These are phyloP conservation scores for human DNA, from an alignment of 2,113 vertebrate genomes.

Conservation along the genomic window DNA sequence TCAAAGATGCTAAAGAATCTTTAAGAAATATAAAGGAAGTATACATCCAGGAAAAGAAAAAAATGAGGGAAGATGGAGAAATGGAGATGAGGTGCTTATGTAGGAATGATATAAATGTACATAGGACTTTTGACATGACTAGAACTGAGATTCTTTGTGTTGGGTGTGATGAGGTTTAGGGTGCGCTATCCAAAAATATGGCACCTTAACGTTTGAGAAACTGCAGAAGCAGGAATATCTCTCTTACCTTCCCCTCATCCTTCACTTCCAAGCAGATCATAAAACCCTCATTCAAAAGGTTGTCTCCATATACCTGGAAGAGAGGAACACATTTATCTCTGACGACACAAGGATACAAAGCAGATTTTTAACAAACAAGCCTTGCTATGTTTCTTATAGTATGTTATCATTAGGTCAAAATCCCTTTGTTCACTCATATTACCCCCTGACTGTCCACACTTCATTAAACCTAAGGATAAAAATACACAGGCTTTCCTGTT, in stretches of 20 bases:
- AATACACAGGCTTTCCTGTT: neutral
- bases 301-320: neutral
- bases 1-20: neutral
- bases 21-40: neutral
- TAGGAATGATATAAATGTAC: neutral
- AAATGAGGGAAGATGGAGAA: neutral
- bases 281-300: neutral
- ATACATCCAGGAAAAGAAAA: neutral
- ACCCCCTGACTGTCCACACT: fast-evolving
- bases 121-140: neutral
- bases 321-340: neutral
- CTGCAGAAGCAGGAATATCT: neutral
- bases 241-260: neutral
- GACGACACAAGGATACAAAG: neutral
- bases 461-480: neutral
- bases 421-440: neutral
- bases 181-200: too few species aligned
- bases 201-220: neutral
- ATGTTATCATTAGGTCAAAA: neutral
- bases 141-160: neutral
- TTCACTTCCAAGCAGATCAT: neutral
- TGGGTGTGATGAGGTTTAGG: neutral
- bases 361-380: neutral
- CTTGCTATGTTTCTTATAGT: neutral
- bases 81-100: neutral